Conservation (phyloP, 2,797 vertebrate species). For the Picus viridis region DNA sequence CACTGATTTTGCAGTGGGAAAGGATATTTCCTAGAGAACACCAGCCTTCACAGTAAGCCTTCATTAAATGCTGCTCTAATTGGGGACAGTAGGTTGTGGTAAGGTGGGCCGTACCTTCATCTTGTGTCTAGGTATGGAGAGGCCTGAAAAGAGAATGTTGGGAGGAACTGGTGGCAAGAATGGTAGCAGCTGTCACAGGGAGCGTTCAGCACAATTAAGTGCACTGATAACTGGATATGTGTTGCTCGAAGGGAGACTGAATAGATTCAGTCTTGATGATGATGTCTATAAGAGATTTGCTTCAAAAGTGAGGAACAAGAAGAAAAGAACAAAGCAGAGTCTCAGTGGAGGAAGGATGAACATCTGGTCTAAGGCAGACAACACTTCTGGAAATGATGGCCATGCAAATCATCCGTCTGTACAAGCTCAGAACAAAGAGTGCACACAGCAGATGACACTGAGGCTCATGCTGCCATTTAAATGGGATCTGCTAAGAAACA, state of each 20-base stretch:
- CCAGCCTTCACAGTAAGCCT: background rate
- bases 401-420: slow-evolving; percentile 47
- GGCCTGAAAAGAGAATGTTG: background rate
- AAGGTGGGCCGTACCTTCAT: fast-evolving
- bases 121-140: background rate
- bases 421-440: slow-evolving; percentile 15
- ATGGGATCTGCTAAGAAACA: slow-evolving; percentile 46
- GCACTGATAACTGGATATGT: background rate
- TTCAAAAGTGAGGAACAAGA: background rate
- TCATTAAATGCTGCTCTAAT: background rate
- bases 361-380: slow-evolving; percentile 57
- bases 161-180: background rate
- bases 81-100: no score
- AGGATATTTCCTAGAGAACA: background rate
- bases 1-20: background rate
- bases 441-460: slow-evolving; percentile 9
- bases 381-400: slow-evolving; percentile 56
- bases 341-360: slow-evolving; percentile 41
- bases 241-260: background rate
- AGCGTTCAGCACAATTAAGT: background rate
- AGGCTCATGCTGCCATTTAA: slow-evolving; percentile 46
- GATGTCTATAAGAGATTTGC: background rate
- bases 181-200: fast-evolving
- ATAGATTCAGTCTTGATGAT: background rate
- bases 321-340: background rate